Evolutionary conservation across 30 jellyfish, hydroid and myxozoan species (phyloP), one percentile per base, ranked within the genome.

Genomic region (Aurelia aurita): DNA sequence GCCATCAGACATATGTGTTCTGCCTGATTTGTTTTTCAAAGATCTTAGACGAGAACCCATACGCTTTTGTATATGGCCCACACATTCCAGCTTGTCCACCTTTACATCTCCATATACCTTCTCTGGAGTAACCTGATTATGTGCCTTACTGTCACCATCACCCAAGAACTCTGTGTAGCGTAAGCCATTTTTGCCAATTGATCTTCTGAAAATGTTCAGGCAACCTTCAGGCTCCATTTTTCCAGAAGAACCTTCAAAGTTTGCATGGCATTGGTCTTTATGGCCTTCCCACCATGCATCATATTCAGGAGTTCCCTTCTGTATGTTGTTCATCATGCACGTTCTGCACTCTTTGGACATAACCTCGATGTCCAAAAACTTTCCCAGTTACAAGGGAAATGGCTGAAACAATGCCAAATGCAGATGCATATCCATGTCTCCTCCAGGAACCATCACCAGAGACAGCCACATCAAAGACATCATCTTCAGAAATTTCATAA

Each of bases 111-210:
- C 77, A 65, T 65, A 65, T 4, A 65, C 77, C 16, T 65, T 65
- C 49, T 65, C 77, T 65, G 8, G 21, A 23, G 12, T 12, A 23
- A 65, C 12, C 77, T 65, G 77, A 10, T 65, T 23, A 32, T 23
- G 55, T 5, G 77, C 77, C 55, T 65, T 65, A 27, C 84, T 71
- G 69, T 71, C 84, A 5, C 69, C 49, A 49, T 49, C 84, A 4
- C 69, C 69, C 43, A 49, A 32, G 32, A 44, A 71, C 39, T 71
- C 45, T 32, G 27, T 71, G 84, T 71, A 49, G 12, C 69, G 27
- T 9, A 16, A 6, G 27, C 22, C 32, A 39, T 26, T 7, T 65
- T 65, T 65, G 9, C 28, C 77, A 32, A 65, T 32, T 5, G 77
- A 65, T n/a, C 77, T 65, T 5, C 57, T 10, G 23, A 60, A 9